Conservation (phyloP, 1,140 invertebrate genomes). For the Procambarus clarkii region DNA sequence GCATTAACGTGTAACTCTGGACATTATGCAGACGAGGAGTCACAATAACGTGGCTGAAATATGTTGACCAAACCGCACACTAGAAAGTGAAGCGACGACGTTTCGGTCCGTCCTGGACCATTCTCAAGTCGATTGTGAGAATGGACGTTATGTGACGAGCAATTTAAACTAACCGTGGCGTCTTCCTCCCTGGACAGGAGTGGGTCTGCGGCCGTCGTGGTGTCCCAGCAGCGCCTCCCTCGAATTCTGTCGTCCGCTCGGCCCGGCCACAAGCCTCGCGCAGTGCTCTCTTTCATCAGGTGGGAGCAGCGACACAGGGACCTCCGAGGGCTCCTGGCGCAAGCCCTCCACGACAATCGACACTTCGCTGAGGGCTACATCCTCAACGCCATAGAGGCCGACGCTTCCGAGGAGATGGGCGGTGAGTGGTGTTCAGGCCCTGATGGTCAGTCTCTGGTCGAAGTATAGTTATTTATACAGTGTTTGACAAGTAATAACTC, state of each 20-base stretch:
- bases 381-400: conserved; percentile 43
- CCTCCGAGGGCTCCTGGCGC: conserved; percentile 40
- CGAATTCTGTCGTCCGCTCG: background rate
- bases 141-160: too few relatives aligned
- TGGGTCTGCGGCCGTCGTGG: background rate
- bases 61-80: too few relatives aligned
- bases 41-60: too few relatives aligned
- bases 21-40: too few relatives aligned
- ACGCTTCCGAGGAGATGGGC: conserved; percentile 48
- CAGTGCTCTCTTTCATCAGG: conserved; percentile 40
- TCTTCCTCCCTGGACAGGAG: background rate
- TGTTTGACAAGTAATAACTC: too few relatives aligned
- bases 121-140: too few relatives aligned
- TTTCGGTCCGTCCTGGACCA: too few relatives aligned
- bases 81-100: too few relatives aligned
- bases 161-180: background rate
- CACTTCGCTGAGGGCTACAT: conserved; percentile 36
- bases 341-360: conserved; percentile 10
- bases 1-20: too few relatives aligned
- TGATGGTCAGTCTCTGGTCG: too few relatives aligned
- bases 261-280: conserved; percentile 17
- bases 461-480: too few relatives aligned
- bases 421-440: background rate
- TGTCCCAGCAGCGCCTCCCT: conserved; percentile 25
- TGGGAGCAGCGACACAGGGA: conserved; percentile 42